Conservation (phyloP, 2,797 vertebrate species). For the Paratrypauchen microcephalus region DNA sequence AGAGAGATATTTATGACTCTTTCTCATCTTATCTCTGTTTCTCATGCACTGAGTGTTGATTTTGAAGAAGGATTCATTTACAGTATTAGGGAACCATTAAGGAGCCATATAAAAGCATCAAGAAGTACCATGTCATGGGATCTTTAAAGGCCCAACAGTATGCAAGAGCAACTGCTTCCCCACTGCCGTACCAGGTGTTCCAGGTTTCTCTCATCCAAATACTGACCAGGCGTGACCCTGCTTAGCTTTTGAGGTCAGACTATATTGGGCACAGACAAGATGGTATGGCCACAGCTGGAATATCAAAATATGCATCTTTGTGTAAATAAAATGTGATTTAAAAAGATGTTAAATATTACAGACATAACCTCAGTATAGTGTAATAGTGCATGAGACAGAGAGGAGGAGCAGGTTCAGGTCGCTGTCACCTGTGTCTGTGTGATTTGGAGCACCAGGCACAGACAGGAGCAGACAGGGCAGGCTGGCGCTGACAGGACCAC, state of each 20-base stretch:
- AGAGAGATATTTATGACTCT: no score
- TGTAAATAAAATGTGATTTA: conserved; percentile 12
- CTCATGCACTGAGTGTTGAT: no score
- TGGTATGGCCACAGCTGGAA: not conserved
- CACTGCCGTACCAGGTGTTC: not conserved
- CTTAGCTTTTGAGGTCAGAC: not conserved
- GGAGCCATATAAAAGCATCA: no score
- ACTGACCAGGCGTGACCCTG: not conserved
- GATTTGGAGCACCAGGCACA: conserved; percentile 65
- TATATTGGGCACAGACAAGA: not conserved
- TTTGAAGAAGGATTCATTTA: no score
- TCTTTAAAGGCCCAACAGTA: no score
- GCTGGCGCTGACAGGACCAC: conserved; percentile 79
- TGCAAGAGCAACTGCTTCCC: not conserved
- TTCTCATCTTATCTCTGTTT: no score
- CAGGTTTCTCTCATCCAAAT: not conserved
- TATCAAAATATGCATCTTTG: not conserved
- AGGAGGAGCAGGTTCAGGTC: conserved; percentile 74
- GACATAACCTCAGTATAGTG: conserved; percentile 33
- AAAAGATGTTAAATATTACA: conserved; percentile 20
- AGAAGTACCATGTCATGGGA: no score
- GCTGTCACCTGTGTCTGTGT: conserved; percentile 71
- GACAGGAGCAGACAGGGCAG: conserved; percentile 74
- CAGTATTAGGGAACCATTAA: no score
- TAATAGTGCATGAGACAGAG: conserved; percentile 67